These are phyloP conservation scores for Actias luna DNA, from an alignment of 2,888 invertebrate species.

Conservation along the genomic window DNA sequence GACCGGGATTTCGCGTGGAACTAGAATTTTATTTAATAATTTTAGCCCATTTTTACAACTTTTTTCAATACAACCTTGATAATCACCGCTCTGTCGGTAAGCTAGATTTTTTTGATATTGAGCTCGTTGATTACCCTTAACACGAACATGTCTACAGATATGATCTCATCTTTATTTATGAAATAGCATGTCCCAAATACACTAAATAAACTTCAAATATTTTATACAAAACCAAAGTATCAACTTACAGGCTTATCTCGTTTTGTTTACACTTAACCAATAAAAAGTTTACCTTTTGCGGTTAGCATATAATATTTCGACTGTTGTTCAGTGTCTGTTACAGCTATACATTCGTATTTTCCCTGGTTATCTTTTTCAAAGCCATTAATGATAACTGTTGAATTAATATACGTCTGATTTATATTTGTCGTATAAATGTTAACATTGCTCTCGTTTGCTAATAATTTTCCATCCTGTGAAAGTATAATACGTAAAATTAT, in stretches of 20 bases:
- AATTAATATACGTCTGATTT: slow-evolving; percentile 49
- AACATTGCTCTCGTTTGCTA: slow-evolving; percentile 34
- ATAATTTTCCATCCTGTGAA: slow-evolving; percentile 31
- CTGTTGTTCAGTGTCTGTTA: slow-evolving; percentile 26
- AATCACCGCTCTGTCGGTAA: background rate
- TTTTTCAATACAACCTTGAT: too few relatives aligned
- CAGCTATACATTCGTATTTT: slow-evolving; percentile 53
- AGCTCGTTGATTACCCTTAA: background rate
- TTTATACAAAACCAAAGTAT: background rate
- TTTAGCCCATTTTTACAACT: too few relatives aligned
- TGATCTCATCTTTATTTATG: background rate
- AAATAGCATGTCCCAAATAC: background rate
- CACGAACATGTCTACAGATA: background rate
- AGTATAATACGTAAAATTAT: slow-evolving; percentile 3
- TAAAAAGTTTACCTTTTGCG: slow-evolving; percentile 41
- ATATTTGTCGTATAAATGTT: slow-evolving; percentile 28
- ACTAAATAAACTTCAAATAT: background rate
- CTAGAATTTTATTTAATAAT: too few relatives aligned
- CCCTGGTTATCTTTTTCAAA: slow-evolving; percentile 49
- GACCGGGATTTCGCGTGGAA: too few relatives aligned
- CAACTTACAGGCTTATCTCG: background rate
- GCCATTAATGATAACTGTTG: slow-evolving; percentile 46
- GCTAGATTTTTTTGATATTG: background rate
- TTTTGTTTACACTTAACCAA: background rate
- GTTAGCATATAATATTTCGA: slow-evolving; percentile 39